phyloP scores from a whole-genome alignment of 2,888 invertebrate species.

The Drosophila austrosaltans region DNA sequence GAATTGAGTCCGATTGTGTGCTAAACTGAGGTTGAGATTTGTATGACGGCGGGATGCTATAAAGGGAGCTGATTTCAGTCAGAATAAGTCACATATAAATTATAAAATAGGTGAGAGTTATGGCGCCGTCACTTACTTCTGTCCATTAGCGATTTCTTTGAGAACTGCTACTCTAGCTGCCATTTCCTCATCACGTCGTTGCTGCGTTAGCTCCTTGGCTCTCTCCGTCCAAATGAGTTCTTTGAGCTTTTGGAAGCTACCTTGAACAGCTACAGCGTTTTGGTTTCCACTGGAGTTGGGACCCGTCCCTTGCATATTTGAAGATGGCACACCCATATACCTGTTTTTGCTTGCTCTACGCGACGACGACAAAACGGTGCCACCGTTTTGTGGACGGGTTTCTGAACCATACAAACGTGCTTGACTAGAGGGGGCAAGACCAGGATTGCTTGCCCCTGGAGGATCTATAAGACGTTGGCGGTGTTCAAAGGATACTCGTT shows the following conservation, averaged over 20 bases:
- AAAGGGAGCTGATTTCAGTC: neutral
- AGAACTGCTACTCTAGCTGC: slow-evolving; percentile 86
- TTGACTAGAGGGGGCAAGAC: slow-evolving; percentile 42
- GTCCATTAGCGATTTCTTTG: slow-evolving; percentile 87
- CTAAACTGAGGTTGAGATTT: slow-evolving; percentile 39
- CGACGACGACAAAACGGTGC: slow-evolving; percentile 36
- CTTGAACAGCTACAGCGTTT: slow-evolving; percentile 78
- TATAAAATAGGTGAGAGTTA: slow-evolving; percentile 11
- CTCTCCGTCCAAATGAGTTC: slow-evolving; percentile 91
- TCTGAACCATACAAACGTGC: slow-evolving; percentile 84
- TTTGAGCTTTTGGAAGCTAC: slow-evolving; percentile 90
- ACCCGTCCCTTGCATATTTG: slow-evolving; percentile 27
- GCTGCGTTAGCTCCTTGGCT: slow-evolving; percentile 90
- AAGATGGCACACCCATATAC: slow-evolving; percentile 59
- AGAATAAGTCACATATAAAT: no score
- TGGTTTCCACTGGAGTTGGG: slow-evolving; percentile 44
- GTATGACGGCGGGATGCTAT: slow-evolving; percentile 54
- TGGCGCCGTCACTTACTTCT: slow-evolving; percentile 83
- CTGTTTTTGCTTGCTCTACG: slow-evolving; percentile 73
- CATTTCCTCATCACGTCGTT: slow-evolving; percentile 89
- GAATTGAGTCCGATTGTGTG: slow-evolving; percentile 51
- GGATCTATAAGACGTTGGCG: slow-evolving; percentile 82
- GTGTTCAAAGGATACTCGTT: slow-evolving; percentile 53
- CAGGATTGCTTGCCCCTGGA: slow-evolving; percentile 61
- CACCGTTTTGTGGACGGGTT: slow-evolving; percentile 61